phyloP scores from a whole-genome alignment of 1,140 invertebrate species.

The Ooceraea biroi region DNA sequence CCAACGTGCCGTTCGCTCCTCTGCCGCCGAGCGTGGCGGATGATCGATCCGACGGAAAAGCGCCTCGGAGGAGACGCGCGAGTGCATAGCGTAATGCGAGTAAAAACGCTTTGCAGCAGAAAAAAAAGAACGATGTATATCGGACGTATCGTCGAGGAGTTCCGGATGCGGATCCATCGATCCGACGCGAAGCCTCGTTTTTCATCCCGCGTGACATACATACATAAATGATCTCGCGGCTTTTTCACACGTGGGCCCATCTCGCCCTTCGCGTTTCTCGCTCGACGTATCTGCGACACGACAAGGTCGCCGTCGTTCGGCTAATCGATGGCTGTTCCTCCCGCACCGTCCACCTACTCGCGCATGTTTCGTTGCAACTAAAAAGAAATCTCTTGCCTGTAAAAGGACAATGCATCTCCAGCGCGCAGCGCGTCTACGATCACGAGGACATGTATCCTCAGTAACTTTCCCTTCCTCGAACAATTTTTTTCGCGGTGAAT shows the following conservation, averaged over 20 bases:
- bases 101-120: conserved; percentile 8
- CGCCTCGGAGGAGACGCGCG: background rate
- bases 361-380: background rate
- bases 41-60: conserved; percentile 47
- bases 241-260: background rate
- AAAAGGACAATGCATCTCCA: conserved; percentile 52
- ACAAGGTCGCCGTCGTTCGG: conserved; percentile 3
- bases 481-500: conserved; percentile 69
- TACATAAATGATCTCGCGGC: conserved; percentile 19
- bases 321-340: conserved; percentile 27
- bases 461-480: conserved; percentile 64
- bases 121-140: background rate
- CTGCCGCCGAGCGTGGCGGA: background rate
- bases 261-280: background rate
- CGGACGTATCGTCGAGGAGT: conserved; percentile 9
- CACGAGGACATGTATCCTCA: conserved; percentile 34
- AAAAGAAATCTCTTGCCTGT: conserved; percentile 12
- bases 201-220: conserved; percentile 16
- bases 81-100: background rate
- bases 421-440: conserved; percentile 32
- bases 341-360: conserved; percentile 27
- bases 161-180: conserved; percentile 18
- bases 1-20: background rate
- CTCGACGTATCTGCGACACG: background rate
- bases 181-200: conserved; percentile 17